These are phyloP conservation scores for Lasioglossum zephyrum DNA, from an alignment of 2,888 invertebrate species.

Conservation along the genomic window DNA sequence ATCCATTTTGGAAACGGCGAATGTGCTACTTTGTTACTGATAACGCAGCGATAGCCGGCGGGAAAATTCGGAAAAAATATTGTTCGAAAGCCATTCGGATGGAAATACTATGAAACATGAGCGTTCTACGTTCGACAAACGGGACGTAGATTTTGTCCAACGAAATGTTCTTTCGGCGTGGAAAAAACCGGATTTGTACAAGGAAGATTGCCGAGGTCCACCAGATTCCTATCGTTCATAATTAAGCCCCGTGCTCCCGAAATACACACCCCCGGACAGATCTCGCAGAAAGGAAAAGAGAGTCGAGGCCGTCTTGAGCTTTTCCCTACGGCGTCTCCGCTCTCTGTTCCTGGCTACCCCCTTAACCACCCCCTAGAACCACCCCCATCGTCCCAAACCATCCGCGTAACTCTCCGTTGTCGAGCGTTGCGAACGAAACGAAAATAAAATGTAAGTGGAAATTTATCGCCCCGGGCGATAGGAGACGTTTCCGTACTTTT, in stretches of 20 bases:
- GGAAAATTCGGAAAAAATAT: not conserved
- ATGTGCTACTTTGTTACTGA: not conserved
- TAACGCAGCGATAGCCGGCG: not conserved
- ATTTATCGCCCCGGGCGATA: conserved; percentile 84
- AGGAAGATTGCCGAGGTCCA: conserved; percentile 10
- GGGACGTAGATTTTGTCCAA: not conserved
- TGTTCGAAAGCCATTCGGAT: not conserved
- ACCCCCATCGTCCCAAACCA: conserved; percentile 36
- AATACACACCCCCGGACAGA: conserved; percentile 40
- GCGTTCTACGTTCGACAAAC: not conserved
- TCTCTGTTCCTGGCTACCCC: conserved; percentile 57
- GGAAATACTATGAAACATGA: not conserved
- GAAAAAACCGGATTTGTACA: not conserved
- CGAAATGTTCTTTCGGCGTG: too few species aligned
- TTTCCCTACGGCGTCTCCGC: conserved; percentile 67
- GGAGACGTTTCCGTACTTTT: conserved; percentile 84
- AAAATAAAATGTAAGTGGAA: conserved; percentile 85
- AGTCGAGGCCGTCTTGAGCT: conserved; percentile 55
- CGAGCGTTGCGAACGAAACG: conserved; percentile 80
- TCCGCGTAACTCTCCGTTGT: conserved; percentile 66
- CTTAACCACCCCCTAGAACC: conserved; percentile 46
- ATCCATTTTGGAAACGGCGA: not conserved
- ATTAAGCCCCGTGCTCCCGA: conserved; percentile 45
- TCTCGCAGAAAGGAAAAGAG: conserved; percentile 55
- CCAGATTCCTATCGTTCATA: conserved; percentile 41